Conservation (phyloP, 1,140 invertebrate species). For the Orchesella cincta region DNA sequence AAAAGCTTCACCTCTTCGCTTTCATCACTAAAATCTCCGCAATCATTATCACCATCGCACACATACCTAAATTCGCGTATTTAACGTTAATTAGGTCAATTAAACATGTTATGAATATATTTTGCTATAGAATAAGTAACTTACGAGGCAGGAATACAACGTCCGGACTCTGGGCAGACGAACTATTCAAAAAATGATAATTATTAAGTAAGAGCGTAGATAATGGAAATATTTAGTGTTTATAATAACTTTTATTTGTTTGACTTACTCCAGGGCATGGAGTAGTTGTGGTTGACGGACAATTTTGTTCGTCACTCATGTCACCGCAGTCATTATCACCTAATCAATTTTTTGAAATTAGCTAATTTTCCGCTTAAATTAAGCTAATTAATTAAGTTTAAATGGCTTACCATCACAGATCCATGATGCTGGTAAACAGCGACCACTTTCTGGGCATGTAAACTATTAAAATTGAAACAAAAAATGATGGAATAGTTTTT, state of each 20-base stretch:
- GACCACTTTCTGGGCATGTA: not conserved
- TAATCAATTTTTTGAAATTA: too few species aligned
- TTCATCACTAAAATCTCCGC: not conserved
- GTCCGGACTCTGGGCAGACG: not conserved
- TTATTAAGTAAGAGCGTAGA: not conserved
- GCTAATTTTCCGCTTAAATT: too few species aligned
- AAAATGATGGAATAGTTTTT: not conserved
- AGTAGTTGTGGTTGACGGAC: too few species aligned
- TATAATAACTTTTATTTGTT: not conserved
- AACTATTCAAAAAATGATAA: not conserved
- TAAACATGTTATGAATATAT: too few species aligned
- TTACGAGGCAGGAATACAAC: not conserved
- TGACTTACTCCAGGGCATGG: not conserved
- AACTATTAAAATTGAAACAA: not conserved
- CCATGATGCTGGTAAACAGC: not conserved
- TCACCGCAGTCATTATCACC: slow-evolving; percentile 4
- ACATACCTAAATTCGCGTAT: too few species aligned
- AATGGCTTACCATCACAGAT: too few species aligned
- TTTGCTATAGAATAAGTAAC: too few species aligned
- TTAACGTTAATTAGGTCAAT: too few species aligned
- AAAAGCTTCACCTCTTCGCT: not conserved
- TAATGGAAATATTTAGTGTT: not conserved
- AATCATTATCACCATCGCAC: not conserved
- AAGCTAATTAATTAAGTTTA: too few species aligned
- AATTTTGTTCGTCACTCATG: not conserved